phyloP scores from a whole-genome alignment of 2,888 invertebrate species.

The Cheilosia vernalis region DNA sequence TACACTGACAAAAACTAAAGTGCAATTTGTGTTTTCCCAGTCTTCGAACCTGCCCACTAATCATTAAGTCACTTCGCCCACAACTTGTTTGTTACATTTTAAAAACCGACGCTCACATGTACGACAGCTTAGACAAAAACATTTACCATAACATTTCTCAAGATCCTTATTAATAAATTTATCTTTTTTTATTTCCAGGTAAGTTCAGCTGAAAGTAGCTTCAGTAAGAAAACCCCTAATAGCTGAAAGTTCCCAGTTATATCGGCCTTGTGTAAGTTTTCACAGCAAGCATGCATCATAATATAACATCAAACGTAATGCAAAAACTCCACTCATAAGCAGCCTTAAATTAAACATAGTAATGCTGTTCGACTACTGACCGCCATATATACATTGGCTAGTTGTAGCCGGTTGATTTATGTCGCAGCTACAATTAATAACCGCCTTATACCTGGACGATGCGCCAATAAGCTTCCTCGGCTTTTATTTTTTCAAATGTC shows the following conservation, averaged over 20 bases:
- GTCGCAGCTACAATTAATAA: conserved; percentile 8
- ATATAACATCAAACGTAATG: neutral
- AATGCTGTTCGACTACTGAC: conserved; percentile 11
- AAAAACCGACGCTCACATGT: too few species aligned
- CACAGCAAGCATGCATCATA: neutral
- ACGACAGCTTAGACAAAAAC: too few species aligned
- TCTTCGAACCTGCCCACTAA: too few species aligned
- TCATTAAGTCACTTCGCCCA: too few species aligned
- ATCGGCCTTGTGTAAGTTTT: neutral
- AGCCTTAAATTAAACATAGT: conserved; percentile 5
- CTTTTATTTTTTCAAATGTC: neutral
- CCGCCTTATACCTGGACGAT: conserved; percentile 5
- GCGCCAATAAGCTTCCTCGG: neutral
- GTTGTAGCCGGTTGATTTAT: conserved; percentile 3
- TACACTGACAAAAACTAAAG: too few species aligned
- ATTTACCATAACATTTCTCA: neutral
- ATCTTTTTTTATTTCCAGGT: conserved; percentile 17
- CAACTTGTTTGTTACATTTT: too few species aligned
- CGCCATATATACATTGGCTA: neutral
- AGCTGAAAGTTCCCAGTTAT: neutral
- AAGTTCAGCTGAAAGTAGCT: conserved; percentile 13
- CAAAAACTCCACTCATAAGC: conserved; percentile 15
- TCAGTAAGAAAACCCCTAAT: neutral
- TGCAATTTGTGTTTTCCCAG: too few species aligned
- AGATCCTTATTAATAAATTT: neutral